Conservation (phyloP, 2,797 vertebrate species). For the Leptoclinus maculatus region DNA sequence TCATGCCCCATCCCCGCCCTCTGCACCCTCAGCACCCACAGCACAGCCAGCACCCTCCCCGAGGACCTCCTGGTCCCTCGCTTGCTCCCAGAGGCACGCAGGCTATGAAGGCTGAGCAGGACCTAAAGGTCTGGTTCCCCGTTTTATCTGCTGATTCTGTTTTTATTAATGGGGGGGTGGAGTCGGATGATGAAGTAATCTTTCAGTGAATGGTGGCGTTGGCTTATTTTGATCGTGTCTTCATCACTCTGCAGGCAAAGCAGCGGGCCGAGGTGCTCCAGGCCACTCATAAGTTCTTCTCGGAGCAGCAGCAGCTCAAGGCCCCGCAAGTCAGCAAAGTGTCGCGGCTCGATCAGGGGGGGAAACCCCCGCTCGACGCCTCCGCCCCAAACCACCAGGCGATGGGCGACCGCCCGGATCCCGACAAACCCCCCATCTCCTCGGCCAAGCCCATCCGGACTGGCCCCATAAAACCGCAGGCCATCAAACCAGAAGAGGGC, state of each 20-base stretch:
- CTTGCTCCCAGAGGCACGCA: slow-evolving; percentile 90
- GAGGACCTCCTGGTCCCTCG: slow-evolving; percentile 88
- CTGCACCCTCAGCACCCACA: slow-evolving; percentile 84
- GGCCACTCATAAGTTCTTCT: slow-evolving; percentile 99
- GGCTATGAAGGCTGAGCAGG: slow-evolving; percentile 94
- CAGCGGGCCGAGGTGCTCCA: slow-evolving; percentile 99
- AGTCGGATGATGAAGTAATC: not conserved
- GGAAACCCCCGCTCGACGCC: slow-evolving; percentile 84
- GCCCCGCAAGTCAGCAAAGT: slow-evolving; percentile 88
- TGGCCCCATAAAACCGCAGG: slow-evolving; percentile 99
- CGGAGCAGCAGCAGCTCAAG: slow-evolving; percentile 94
- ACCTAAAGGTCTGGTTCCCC: slow-evolving; percentile 88
- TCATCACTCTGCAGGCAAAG: slow-evolving; percentile 88
- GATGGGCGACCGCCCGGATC: slow-evolving; percentile 78
- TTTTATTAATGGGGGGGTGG: too few relatives aligned
- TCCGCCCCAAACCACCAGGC: slow-evolving; percentile 83
- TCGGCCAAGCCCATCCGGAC: slow-evolving; percentile 94
- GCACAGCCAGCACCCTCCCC: slow-evolving; percentile 87
- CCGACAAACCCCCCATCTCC: slow-evolving; percentile 87
- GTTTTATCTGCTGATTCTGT: too few relatives aligned
- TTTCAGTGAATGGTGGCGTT: not conserved
- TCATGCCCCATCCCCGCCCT: slow-evolving; percentile 93
- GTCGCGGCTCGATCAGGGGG: slow-evolving; percentile 86
- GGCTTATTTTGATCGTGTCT: not conserved
- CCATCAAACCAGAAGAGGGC: slow-evolving; percentile 98